Conservation (phyloP, 2,113 vertebrate species). For the Geococcyx californianus region DNA sequence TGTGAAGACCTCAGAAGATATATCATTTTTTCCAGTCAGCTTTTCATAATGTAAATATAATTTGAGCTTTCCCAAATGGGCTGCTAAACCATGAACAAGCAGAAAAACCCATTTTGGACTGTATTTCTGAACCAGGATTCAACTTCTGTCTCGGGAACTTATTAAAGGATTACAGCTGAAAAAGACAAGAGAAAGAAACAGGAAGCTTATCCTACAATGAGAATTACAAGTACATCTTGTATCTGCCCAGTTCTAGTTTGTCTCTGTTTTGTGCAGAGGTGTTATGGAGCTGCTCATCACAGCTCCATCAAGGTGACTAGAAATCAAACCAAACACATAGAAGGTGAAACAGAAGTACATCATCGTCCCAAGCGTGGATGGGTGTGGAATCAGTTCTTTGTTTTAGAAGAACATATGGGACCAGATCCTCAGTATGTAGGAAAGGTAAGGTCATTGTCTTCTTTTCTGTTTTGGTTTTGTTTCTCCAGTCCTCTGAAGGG, state of each 20-base stretch:
- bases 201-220: slow-evolving; percentile 86
- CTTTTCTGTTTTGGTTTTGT: background rate
- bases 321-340: slow-evolving; percentile 89
- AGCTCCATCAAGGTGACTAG: slow-evolving; percentile 78
- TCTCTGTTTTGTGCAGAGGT: slow-evolving; percentile 94
- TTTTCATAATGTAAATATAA: slow-evolving; percentile 88
- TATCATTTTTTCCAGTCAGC: slow-evolving; percentile 18
- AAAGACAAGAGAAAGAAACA: slow-evolving; percentile 57
- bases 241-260: slow-evolving; percentile 94
- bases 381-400: slow-evolving; percentile 99
- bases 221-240: slow-evolving; percentile 88
- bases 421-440: slow-evolving; percentile 95
- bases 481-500: background rate
- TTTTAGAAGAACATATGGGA: slow-evolving; percentile 99
- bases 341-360: slow-evolving; percentile 93
- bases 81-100: slow-evolving; percentile 82
- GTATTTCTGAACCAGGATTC: slow-evolving; percentile 76
- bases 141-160: slow-evolving; percentile 41
- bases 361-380: slow-evolving; percentile 97
- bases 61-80: slow-evolving; percentile 68
- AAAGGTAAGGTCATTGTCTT: slow-evolving; percentile 80
- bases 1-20: slow-evolving; percentile 74
- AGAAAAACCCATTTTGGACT: slow-evolving; percentile 78
- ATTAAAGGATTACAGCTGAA: slow-evolving; percentile 66
- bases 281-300: slow-evolving; percentile 81